Percentiles rank a stretch among this genome's conserved stretches.
These are phyloP conservation scores for Schrankia costaestrigalis DNA, from an alignment of 2,888 invertebrate genomes.

Conservation along the genomic window DNA sequence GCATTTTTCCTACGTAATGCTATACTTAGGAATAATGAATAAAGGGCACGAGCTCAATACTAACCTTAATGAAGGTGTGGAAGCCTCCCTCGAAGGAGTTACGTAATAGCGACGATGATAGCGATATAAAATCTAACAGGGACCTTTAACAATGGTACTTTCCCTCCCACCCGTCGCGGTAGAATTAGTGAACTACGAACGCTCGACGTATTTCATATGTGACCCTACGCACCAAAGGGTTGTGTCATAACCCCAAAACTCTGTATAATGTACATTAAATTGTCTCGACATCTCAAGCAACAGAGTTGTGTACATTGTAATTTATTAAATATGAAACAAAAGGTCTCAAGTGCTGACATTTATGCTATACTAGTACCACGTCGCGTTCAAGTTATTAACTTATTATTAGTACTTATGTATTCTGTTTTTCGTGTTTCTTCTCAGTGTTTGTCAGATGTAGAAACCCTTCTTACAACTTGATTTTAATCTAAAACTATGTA, in stretches of 20 bases:
- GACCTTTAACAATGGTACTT: constrained; percentile 51
- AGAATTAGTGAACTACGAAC: constrained; percentile 28
- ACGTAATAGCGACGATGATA: constrained; percentile 60
- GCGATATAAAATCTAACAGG: constrained; percentile 72
- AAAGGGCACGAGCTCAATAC: constrained; percentile 45
- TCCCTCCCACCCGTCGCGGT: constrained; percentile 22
- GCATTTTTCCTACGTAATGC: constrained; percentile 61
- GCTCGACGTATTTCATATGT: constrained; percentile 30
- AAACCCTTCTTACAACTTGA: too few species aligned
- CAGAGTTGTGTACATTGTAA: constrained; percentile 28
- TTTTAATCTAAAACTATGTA: too few species aligned
- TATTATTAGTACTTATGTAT: too few species aligned
- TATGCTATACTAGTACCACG: too few species aligned
- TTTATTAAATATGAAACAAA: constrained; percentile 18
- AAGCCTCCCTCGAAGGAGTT: constrained; percentile 57
- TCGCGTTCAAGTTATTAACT: too few species aligned
- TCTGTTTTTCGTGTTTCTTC: too few species aligned
- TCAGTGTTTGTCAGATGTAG: too few species aligned
- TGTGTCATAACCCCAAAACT: constrained; percentile 32
- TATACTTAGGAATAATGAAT: constrained; percentile 66
- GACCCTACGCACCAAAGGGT: constrained; percentile 32
- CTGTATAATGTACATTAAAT: constrained; percentile 34
- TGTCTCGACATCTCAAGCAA: constrained; percentile 37
- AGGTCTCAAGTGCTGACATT: not conserved
- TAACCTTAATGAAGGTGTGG: constrained; percentile 66